These are phyloP conservation scores for Phytoseiulus persimilis DNA, from an alignment of 2,888 invertebrate genomes.

Conservation along the genomic window DNA sequence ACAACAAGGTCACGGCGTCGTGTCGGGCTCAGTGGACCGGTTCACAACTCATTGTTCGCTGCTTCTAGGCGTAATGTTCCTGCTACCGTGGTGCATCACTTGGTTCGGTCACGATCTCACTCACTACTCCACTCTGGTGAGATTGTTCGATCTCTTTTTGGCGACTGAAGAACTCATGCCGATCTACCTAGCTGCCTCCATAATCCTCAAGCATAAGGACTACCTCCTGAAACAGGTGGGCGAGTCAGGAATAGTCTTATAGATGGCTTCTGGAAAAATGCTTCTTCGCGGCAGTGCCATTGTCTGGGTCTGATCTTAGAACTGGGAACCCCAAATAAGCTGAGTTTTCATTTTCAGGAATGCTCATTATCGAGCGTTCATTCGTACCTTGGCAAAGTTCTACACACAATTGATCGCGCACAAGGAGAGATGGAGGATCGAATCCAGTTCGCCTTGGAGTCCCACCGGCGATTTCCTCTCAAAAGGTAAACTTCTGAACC, in stretches of 20 bases:
- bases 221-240: constrained; percentile 52
- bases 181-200: constrained; percentile 54
- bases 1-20: background rate
- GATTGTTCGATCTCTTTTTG: constrained; percentile 55
- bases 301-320: no score
- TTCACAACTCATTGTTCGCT: background rate
- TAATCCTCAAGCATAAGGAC: constrained; percentile 52
- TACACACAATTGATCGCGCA: background rate
- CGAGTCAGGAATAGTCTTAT: no score
- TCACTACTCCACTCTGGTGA: constrained; percentile 74
- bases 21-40: background rate
- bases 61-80: constrained; percentile 74
- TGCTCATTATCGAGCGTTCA: constrained; percentile 21
- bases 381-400: background rate
- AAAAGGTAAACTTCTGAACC: background rate
- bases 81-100: constrained; percentile 90
- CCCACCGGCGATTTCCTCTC: background rate
- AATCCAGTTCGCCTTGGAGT: background rate
- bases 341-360: no score
- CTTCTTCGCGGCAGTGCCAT: no score
- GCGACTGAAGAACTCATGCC: constrained; percentile 54
- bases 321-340: no score
- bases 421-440: constrained; percentile 25
- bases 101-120: constrained; percentile 97
- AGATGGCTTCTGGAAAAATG: no score